These are phyloP conservation scores for Selenia dentaria DNA, from an alignment of 2,888 invertebrate species.

Conservation along the genomic window DNA sequence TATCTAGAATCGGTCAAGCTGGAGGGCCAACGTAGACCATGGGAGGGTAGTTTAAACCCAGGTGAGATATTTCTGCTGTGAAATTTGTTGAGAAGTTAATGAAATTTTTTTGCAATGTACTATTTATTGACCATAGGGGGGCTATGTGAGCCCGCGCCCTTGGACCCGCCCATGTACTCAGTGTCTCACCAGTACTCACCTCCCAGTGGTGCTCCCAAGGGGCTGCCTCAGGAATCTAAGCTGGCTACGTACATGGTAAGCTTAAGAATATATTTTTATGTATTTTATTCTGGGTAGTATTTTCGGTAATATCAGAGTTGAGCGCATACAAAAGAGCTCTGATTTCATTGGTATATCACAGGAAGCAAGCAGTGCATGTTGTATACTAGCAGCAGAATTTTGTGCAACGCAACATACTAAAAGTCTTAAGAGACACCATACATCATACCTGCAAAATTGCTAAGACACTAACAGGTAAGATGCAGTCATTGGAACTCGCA, in stretches of 20 bases:
- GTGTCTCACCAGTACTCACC: slow-evolving; percentile 87
- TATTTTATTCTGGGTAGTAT: too few relatives aligned
- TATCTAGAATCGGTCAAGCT: slow-evolving; percentile 2
- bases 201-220: slow-evolving; percentile 88
- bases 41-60: slow-evolving; percentile 16
- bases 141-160: slow-evolving; percentile 62
- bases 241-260: slow-evolving; percentile 93
- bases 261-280: slow-evolving; percentile 2
- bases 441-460: too few relatives aligned
- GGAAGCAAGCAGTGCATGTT: too few relatives aligned
- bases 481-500: too few relatives aligned
- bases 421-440: too few relatives aligned
- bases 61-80: slow-evolving; percentile 5
- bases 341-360: too few relatives aligned
- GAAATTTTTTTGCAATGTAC: not conserved
- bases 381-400: too few relatives aligned
- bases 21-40: slow-evolving; percentile 13
- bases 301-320: too few relatives aligned
- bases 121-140: slow-evolving; percentile 27
- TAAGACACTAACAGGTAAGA: too few relatives aligned
- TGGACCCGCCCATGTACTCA: slow-evolving; percentile 91
- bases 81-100: too few relatives aligned
- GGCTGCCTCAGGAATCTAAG: slow-evolving; percentile 93
- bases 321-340: too few relatives aligned
- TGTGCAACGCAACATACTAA: too few relatives aligned